Conservation (phyloP, 2,113 vertebrate species). For the Rhabdornis inornatus region DNA sequence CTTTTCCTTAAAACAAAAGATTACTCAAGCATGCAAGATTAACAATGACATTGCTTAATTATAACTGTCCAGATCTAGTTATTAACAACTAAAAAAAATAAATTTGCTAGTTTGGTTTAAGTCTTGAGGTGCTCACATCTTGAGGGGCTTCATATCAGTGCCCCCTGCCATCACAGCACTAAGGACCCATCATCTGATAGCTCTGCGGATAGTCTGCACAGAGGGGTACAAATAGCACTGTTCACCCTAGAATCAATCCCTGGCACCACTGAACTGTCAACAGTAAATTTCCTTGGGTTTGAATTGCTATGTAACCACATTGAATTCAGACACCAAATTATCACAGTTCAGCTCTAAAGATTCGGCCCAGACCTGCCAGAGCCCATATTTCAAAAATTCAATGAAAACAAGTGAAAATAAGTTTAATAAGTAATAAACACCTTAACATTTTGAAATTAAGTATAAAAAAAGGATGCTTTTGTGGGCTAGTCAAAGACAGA, state of each 20-base stretch:
- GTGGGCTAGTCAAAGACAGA: neutral
- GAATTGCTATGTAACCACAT: neutral
- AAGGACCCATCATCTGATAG: neutral
- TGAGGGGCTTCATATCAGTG: neutral
- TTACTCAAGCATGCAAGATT: neutral
- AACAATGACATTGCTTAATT: neutral
- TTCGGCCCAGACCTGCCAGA: neutral
- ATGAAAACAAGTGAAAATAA: neutral
- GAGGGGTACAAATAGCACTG: neutral
- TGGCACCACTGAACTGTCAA: neutral
- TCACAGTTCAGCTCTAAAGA: neutral
- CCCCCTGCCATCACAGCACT: too few species aligned
- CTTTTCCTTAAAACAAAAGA: neutral
- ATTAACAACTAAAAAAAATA: neutral
- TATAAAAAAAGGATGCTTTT: neutral
- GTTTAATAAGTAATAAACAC: neutral
- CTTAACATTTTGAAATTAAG: neutral
- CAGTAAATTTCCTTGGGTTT: neutral
- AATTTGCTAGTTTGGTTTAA: neutral
- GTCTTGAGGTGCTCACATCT: neutral
- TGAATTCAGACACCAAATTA: neutral
- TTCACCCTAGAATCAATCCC: neutral
- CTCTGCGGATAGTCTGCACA: neutral
- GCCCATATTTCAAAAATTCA: neutral
- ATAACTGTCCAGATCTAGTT: neutral